Conservation (phyloP, 2,797 vertebrate species). For the Bryconaethiops microstoma region DNA sequence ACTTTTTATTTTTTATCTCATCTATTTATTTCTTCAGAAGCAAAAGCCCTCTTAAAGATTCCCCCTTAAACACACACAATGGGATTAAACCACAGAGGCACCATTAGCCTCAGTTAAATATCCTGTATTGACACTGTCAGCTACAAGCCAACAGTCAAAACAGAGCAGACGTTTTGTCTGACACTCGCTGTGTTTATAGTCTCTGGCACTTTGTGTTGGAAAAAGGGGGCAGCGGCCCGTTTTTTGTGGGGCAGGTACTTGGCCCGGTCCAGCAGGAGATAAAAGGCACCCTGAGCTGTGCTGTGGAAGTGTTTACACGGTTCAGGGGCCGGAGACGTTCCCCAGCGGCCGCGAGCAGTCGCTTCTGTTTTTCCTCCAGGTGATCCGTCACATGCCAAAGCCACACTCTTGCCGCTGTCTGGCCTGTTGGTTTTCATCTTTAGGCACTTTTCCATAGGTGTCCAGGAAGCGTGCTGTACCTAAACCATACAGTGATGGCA, state of each 20-base stretch:
- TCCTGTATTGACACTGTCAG: background rate
- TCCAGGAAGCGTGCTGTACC: background rate
- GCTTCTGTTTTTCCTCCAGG: slow-evolving; percentile 50
- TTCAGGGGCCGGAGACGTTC: slow-evolving; percentile 34
- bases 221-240: background rate
- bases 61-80: background rate
- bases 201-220: slow-evolving; percentile 44
- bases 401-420: background rate
- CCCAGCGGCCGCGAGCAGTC: slow-evolving; percentile 13
- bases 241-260: background rate
- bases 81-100: background rate
- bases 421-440: background rate
- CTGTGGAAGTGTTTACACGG: slow-evolving; percentile 41
- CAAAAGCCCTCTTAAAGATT: background rate
- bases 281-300: slow-evolving; percentile 3
- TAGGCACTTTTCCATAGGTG: background rate
- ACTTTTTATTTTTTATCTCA: background rate
- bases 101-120: background rate
- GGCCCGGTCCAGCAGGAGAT: slow-evolving; percentile 7
- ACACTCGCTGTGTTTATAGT: slow-evolving; percentile 27
- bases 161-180: slow-evolving; percentile 22
- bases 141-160: slow-evolving; percentile 1
- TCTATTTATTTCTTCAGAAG: background rate
- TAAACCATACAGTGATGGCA: background rate
- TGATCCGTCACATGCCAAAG: background rate